Evolutionary conservation across 2,888 invertebrate species (phyloP).

Genomic region (Lycophotia porphyrea): DNA sequence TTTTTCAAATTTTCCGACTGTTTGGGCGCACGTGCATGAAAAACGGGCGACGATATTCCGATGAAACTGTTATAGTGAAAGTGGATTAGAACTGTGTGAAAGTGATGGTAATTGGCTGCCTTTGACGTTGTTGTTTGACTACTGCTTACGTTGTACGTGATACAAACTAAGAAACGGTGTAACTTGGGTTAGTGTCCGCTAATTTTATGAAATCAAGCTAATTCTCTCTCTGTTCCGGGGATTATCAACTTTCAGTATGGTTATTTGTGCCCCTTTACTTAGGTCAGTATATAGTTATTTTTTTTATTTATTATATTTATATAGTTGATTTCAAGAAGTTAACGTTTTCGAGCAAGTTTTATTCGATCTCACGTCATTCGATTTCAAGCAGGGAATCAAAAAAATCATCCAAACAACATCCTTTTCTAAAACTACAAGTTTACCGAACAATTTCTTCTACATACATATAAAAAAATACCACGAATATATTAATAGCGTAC

Average conservation of each 20-base stretch:
- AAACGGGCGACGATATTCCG: slow-evolving; percentile 11
- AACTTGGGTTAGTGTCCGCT: not conserved
- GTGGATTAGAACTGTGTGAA: slow-evolving; percentile 48
- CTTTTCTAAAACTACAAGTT: not conserved
- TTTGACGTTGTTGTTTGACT: slow-evolving; percentile 53
- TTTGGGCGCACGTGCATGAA: slow-evolving; percentile 33
- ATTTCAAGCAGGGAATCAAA: too few relatives aligned
- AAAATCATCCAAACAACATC: not conserved
- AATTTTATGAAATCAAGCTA: not conserved
- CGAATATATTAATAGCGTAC: slow-evolving; percentile 25
- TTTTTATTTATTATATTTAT: too few relatives aligned
- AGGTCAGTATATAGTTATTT: too few relatives aligned
- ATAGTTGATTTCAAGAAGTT: too few relatives aligned
- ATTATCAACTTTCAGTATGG: too few relatives aligned
- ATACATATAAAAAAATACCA: not conserved
- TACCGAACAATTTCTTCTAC: not conserved
- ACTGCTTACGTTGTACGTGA: slow-evolving; percentile 16
- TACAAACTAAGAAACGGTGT: slow-evolving; percentile 1
- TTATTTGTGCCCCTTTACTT: not conserved
- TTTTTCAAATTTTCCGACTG: slow-evolving; percentile 53
- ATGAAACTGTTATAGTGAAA: slow-evolving; percentile 35
- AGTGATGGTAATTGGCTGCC: slow-evolving; percentile 56
- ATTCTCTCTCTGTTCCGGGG: not conserved
- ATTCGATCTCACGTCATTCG: too few relatives aligned
- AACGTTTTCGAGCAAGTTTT: too few relatives aligned